A percentile compares a stretch with the other conserved stretches of the same genome.
phyloP scores from a whole-genome alignment of 2,113 vertebrate genomes.

The Cyprinus carpio region DNA sequence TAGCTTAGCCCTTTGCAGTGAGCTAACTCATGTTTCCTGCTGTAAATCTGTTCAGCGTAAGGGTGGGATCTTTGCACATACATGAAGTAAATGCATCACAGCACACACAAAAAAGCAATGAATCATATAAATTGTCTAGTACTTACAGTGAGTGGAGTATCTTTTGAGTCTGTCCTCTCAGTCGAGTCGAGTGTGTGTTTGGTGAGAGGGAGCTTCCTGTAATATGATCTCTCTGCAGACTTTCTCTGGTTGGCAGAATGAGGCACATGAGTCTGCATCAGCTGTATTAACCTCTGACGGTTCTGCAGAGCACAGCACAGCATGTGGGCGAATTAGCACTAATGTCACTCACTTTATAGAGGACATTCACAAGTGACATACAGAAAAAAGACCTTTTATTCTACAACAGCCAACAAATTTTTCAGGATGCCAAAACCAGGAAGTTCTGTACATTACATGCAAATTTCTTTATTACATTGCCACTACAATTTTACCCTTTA shows the following conservation, averaged over 20 bases:
- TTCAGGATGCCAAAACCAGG: too few relatives aligned
- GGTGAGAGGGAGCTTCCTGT: slow-evolving; percentile 1
- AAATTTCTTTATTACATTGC: too few relatives aligned
- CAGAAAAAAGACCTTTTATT: too few relatives aligned
- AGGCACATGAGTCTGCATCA: background rate
- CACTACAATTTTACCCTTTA: too few relatives aligned
- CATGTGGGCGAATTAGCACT: background rate
- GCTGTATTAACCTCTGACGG: background rate
- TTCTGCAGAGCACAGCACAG: slow-evolving; percentile 11
- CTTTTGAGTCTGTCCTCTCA: background rate
- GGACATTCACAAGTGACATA: background rate
- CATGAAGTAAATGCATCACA: background rate
- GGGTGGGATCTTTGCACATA: background rate
- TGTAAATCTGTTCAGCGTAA: background rate
- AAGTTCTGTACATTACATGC: too few relatives aligned
- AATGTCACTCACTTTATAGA: background rate
- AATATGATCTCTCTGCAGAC: background rate
- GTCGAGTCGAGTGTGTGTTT: background rate
- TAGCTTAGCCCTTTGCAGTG: background rate
- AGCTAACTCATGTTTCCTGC: background rate
- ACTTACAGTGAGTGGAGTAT: slow-evolving; percentile 28
- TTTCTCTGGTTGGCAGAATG: background rate
- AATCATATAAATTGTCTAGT: background rate
- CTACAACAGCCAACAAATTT: too few relatives aligned
- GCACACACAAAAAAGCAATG: background rate